phyloP scores from a whole-genome alignment of 2,888 invertebrate genomes.

The Andrena flavipes region DNA sequence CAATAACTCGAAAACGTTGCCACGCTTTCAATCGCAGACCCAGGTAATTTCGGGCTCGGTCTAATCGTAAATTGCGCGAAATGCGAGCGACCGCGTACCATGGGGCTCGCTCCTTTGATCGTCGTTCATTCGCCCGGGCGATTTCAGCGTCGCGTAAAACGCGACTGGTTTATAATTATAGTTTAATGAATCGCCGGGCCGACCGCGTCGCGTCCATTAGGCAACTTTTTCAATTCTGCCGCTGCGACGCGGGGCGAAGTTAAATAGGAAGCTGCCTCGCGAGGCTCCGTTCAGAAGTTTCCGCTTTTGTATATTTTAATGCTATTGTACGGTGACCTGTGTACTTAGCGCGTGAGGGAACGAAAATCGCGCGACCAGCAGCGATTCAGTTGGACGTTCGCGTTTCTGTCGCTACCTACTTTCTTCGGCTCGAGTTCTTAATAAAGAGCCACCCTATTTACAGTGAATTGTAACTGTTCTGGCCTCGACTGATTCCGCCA shows the following conservation, averaged over 20 bases:
- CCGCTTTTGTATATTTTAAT: conserved; percentile 43
- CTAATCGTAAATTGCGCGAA: conserved; percentile 1
- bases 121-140: conserved; percentile 14
- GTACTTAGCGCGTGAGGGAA: not conserved
- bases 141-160: not conserved
- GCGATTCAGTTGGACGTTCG: not conserved
- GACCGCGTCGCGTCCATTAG: conserved; percentile 9
- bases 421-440: not conserved
- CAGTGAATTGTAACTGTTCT: no score
- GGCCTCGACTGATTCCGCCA: no score
- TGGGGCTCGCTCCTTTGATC: not conserved
- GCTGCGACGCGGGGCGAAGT: conserved; percentile 19
- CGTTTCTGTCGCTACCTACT: not conserved
- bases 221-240: conserved; percentile 47
- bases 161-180: conserved; percentile 31
- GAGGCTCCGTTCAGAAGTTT: conserved; percentile 6
- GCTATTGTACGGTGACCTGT: conserved; percentile 5
- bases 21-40: conserved; percentile 1
- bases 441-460: not conserved
- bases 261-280: conserved; percentile 23
- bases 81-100: conserved; percentile 2
- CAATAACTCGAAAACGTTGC: conserved; percentile 21
- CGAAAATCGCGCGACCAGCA: not conserved
- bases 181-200: conserved; percentile 26
- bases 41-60: conserved; percentile 12